phyloP scores from a whole-genome alignment of 2,113 vertebrate genomes.

The Recurvirostra avosetta region DNA sequence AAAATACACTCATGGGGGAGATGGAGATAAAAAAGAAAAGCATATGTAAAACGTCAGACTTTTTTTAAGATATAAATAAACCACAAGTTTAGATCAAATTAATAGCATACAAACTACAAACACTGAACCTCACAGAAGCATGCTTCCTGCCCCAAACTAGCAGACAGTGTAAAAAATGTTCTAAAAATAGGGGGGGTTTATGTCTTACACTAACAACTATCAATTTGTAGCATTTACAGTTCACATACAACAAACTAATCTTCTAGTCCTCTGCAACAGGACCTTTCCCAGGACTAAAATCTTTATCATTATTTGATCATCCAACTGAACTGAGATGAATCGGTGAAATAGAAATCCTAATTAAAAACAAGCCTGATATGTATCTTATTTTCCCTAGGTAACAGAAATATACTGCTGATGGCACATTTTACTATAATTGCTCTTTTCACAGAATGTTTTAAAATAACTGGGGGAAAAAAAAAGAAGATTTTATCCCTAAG shows the following conservation, averaged over 20 bases:
- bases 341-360: neutral
- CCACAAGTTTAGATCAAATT: neutral
- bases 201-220: neutral
- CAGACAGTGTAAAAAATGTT: neutral
- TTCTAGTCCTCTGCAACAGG: neutral
- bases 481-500: neutral
- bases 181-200: neutral
- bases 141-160: neutral
- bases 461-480: neutral
- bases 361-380: neutral
- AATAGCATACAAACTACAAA: rapidly evolving
- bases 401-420: neutral
- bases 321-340: neutral
- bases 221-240: neutral
- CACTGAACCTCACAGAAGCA: neutral
- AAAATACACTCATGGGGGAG: neutral
- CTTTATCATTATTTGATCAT: neutral
- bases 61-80: neutral
- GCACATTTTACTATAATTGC: neutral
- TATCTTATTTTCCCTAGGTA: neutral
- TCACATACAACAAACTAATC: neutral
- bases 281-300: neutral
- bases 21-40: neutral
- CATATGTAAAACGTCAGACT: neutral
- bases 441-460: neutral